A percentile compares a stretch with the other conserved stretches of the same genome.
Evolutionary conservation across 2,113 vertebrate species (phyloP).

Genomic region (Camelus dromedarius): DNA sequence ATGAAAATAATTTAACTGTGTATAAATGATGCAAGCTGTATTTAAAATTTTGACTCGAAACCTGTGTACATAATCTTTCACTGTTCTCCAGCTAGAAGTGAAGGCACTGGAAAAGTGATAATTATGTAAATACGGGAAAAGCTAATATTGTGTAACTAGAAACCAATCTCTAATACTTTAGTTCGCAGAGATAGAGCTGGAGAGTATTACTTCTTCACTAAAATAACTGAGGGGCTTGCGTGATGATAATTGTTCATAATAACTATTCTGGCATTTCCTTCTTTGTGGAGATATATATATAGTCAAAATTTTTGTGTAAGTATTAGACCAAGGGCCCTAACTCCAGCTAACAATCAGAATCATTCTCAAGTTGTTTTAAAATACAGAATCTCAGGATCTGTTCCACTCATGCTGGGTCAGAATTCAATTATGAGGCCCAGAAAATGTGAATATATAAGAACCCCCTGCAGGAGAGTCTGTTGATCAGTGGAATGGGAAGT

Average conservation of each 20-base stretch:
- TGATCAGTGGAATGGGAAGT: background rate
- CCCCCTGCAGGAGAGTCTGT: background rate
- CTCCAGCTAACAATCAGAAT: background rate
- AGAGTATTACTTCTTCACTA: background rate
- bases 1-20: background rate
- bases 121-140: background rate
- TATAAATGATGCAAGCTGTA: background rate
- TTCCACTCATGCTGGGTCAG: background rate
- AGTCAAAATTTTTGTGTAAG: background rate
- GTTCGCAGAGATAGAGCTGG: background rate
- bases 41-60: background rate
- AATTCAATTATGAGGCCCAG: background rate
- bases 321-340: background rate
- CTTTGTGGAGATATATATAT: background rate
- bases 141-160: background rate
- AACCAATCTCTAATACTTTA: background rate
- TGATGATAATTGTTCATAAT: background rate
- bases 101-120: background rate
- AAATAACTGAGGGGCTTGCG: background rate
- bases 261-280: background rate
- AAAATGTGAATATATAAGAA: background rate
- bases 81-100: background rate
- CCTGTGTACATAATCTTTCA: background rate
- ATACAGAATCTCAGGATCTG: background rate
- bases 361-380: background rate